These are phyloP conservation scores for Drosophila longiperda DNA, from an alignment of 2,888 invertebrate species.

Conservation along the genomic window DNA sequence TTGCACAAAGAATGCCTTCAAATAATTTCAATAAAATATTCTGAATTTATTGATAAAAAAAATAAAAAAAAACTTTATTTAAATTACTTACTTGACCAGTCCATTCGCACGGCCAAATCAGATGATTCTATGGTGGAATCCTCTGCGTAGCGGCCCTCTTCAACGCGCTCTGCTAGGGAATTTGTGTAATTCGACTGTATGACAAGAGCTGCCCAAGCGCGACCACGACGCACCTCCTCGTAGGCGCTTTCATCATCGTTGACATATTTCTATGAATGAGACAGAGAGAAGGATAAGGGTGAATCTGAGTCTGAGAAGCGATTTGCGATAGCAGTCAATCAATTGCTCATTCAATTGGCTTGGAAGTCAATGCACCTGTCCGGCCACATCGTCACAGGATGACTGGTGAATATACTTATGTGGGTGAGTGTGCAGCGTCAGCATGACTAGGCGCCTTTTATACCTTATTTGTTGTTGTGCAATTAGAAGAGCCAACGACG, in stretches of 20 bases:
- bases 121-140: slow-evolving; percentile 87
- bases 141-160: slow-evolving; percentile 87
- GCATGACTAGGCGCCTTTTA: slow-evolving; percentile 19
- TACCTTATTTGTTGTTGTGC: slow-evolving; percentile 32
- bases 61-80: not conserved
- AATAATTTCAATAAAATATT: not conserved
- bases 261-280: slow-evolving; percentile 85
- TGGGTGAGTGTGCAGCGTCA: slow-evolving; percentile 3
- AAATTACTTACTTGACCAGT: slow-evolving; percentile 91
- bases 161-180: slow-evolving; percentile 88
- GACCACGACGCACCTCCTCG: slow-evolving; percentile 88
- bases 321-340: slow-evolving; percentile 52
- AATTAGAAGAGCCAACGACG: slow-evolving; percentile 61
- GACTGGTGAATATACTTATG: slow-evolving; percentile 4
- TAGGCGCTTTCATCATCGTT: slow-evolving; percentile 88
- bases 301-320: slow-evolving; percentile 16
- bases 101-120: slow-evolving; percentile 90
- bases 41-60: not conserved
- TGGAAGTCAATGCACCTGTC: slow-evolving; percentile 53
- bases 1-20: not conserved
- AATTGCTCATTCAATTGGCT: slow-evolving; percentile 58
- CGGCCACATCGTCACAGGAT: not conserved
- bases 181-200: slow-evolving; percentile 92
- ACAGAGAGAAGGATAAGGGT: not conserved
- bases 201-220: slow-evolving; percentile 91